A percentile compares a stretch with the other conserved stretches of the same genome.
These are phyloP conservation scores for Phocides pigmalion DNA, from an alignment of 1,140 invertebrate genomes.

Conservation along the genomic window DNA sequence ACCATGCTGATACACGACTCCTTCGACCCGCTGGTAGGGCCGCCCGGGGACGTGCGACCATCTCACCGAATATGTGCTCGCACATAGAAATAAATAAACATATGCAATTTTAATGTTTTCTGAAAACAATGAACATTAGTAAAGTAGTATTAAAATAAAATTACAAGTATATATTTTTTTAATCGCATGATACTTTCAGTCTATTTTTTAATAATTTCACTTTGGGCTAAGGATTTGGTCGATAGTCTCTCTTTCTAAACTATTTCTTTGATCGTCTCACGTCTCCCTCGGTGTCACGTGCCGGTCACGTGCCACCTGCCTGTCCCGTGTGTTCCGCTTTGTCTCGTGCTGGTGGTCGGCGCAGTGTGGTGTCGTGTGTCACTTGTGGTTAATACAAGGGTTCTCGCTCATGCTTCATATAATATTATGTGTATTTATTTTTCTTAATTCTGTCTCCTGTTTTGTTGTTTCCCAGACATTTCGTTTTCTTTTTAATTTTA, in stretches of 20 bases:
- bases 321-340: slow-evolving; percentile 16
- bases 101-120: too few species aligned
- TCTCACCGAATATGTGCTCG: too few species aligned
- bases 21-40: slow-evolving; percentile 52
- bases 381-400: slow-evolving; percentile 16
- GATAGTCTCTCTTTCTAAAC: neutral
- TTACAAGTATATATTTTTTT: too few species aligned
- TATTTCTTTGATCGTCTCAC: neutral
- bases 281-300: neutral
- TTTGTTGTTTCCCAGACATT: neutral
- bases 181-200: too few species aligned
- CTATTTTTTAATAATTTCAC: too few species aligned
- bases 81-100: too few species aligned
- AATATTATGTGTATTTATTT: slow-evolving; percentile 2
- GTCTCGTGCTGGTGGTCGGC: slow-evolving; percentile 24
- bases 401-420: slow-evolving; percentile 9
- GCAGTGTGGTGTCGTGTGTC: slow-evolving; percentile 29
- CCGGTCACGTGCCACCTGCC: neutral
- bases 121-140: too few species aligned
- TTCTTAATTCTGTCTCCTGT: neutral
- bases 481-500: neutral
- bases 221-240: neutral
- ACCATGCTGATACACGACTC: slow-evolving; percentile 61
- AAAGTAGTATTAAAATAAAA: too few species aligned
- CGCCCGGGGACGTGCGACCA: too few species aligned